Conservation (phyloP, 1,140 invertebrate species). For the Bombus superbus region DNA sequence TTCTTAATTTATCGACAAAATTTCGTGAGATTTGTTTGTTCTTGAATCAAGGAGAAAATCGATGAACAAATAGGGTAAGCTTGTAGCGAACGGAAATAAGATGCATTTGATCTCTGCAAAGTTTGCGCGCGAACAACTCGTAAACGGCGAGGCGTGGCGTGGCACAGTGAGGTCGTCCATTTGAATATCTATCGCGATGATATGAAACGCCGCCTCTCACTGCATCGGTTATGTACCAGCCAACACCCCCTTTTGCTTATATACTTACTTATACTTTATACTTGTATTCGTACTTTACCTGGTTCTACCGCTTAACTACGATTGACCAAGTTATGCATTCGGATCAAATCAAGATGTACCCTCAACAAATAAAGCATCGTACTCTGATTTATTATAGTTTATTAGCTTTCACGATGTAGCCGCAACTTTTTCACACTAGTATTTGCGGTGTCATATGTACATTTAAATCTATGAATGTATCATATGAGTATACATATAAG, state of each 20-base stretch:
- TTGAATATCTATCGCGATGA: background rate
- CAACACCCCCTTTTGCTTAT: background rate
- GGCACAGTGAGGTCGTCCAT: background rate
- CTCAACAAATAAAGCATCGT: background rate
- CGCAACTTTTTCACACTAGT: background rate
- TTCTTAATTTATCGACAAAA: slow-evolving; percentile 17
- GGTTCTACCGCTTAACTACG: background rate
- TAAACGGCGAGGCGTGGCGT: background rate
- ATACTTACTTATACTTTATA: background rate
- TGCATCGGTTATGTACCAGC: background rate
- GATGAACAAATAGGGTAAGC: background rate
- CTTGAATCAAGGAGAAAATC: background rate
- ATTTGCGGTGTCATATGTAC: too few relatives aligned
- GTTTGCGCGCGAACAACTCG: slow-evolving; percentile 24
- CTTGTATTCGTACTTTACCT: background rate
- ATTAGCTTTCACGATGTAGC: background rate
- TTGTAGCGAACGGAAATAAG: slow-evolving; percentile 8
- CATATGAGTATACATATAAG: too few relatives aligned
- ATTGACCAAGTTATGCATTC: background rate
- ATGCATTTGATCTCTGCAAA: background rate
- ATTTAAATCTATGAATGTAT: too few relatives aligned
- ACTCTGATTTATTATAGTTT: background rate
- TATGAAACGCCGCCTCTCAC: too few relatives aligned
- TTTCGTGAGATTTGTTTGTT: slow-evolving; percentile 31
- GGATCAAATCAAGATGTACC: background rate